Conservation (phyloP, 2,888 invertebrate species). For the Onthophagus sagittarius region DNA sequence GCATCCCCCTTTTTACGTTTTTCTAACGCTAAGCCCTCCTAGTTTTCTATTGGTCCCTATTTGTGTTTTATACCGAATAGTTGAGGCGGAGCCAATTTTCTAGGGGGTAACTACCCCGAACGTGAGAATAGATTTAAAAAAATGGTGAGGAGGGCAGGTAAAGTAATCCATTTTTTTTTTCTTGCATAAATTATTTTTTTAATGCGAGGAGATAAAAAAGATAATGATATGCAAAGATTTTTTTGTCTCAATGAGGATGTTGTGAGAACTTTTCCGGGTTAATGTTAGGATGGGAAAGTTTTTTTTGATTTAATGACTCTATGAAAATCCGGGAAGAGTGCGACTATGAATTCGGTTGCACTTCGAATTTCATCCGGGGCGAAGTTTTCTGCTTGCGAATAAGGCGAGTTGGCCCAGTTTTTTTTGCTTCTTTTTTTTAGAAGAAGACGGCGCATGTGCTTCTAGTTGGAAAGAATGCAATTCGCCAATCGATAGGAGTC, state of each 20-base stretch:
- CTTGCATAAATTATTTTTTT: neutral
- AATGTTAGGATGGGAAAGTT: too few relatives aligned
- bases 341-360: too few relatives aligned
- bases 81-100: neutral
- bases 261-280: neutral
- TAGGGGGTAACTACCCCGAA: neutral
- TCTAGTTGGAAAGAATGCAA: neutral
- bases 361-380: neutral
- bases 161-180: neutral
- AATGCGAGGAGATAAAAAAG: neutral
- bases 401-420: neutral
- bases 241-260: neutral
- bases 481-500: neutral
- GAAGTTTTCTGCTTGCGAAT: neutral
- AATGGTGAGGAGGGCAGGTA: neutral
- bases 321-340: too few relatives aligned
- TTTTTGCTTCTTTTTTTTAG: neutral
- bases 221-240: neutral
- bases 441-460: neutral
- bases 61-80: too few relatives aligned
- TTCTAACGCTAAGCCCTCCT: too few relatives aligned
- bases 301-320: too few relatives aligned
- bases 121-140: neutral
- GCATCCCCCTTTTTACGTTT: neutral
- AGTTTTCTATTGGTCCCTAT: too few relatives aligned